phyloP scores from a whole-genome alignment of 2,797 vertebrate genomes.

The Atherinosoma microstoma region DNA sequence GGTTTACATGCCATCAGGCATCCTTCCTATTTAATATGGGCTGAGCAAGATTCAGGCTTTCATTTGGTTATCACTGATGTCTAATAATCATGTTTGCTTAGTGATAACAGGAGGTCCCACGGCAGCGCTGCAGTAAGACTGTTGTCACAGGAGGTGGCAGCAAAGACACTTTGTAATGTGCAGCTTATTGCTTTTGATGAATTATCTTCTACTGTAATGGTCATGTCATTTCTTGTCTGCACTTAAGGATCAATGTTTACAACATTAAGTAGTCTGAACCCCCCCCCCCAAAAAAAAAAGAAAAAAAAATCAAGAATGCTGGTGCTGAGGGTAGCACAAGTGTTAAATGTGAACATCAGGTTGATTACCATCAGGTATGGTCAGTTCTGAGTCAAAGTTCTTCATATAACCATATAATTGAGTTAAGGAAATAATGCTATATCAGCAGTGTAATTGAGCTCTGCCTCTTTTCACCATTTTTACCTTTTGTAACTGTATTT shows the following conservation, averaged over 20 bases:
- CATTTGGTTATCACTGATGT: not conserved
- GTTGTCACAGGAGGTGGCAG: conserved; percentile 65
- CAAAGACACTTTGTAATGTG: conserved; percentile 36
- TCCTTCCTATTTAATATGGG: not conserved
- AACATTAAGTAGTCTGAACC: not conserved
- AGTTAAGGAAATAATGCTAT: not conserved
- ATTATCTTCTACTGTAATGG: not conserved
- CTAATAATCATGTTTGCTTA: not conserved
- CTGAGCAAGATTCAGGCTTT: not conserved
- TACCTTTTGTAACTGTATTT: not conserved
- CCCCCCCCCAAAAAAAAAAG: too few species aligned
- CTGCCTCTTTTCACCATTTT: not conserved
- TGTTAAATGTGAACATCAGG: not conserved
- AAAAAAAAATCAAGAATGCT: not conserved
- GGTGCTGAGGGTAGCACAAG: not conserved
- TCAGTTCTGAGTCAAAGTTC: not conserved
- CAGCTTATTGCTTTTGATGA: not conserved
- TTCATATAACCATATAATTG: not conserved
- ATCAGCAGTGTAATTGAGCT: not conserved
- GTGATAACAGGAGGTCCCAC: not conserved
- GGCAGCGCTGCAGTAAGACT: conserved; percentile 38
- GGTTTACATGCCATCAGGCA: not conserved
- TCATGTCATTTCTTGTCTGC: not conserved
- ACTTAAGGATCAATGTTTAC: not conserved
- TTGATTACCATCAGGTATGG: too few species aligned